phyloP scores from a whole-genome alignment of 1,140 invertebrate species.

The Diprion similis region DNA sequence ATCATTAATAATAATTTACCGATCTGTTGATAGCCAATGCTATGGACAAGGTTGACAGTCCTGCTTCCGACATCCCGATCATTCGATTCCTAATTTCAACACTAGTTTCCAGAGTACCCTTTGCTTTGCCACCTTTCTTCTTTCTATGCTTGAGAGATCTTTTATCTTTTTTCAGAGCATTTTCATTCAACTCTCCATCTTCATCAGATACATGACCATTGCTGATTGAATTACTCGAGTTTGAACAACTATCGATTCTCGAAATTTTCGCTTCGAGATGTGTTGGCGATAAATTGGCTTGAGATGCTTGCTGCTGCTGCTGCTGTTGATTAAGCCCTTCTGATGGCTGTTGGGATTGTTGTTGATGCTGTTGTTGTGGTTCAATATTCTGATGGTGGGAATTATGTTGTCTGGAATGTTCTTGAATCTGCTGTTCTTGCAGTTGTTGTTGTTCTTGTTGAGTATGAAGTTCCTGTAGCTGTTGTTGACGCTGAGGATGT shows the following conservation, averaged over 20 bases:
- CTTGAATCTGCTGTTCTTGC: slow-evolving; percentile 29
- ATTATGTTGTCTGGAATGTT: slow-evolving; percentile 34
- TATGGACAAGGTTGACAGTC: slow-evolving; percentile 57
- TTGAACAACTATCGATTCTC: slow-evolving; percentile 36
- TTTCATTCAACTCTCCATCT: slow-evolving; percentile 29
- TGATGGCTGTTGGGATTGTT: neutral
- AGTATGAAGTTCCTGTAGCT: slow-evolving; percentile 45
- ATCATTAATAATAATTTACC: slow-evolving; percentile 36
- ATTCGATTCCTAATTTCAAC: slow-evolving; percentile 59
- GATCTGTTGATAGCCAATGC: slow-evolving; percentile 59
- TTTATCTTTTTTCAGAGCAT: slow-evolving; percentile 27
- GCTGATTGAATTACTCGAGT: slow-evolving; percentile 41
- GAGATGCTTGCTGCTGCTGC: neutral
- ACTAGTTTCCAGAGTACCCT: slow-evolving; percentile 58
- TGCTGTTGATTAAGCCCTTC: neutral
- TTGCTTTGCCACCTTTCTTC: slow-evolving; percentile 58
- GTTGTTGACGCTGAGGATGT: slow-evolving; percentile 35
- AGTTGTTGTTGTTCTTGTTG: slow-evolving; percentile 32
- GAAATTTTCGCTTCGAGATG: neutral
- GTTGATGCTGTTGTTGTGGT: slow-evolving; percentile 32
- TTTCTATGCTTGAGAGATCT: slow-evolving; percentile 20
- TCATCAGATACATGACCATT: slow-evolving; percentile 39
- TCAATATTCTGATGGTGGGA: slow-evolving; percentile 30
- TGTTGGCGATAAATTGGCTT: neutral
- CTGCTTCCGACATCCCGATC: slow-evolving; percentile 61